These are phyloP conservation scores for Opisthocomus hoazin DNA, from an alignment of 2,113 vertebrate genomes.

Conservation along the genomic window DNA sequence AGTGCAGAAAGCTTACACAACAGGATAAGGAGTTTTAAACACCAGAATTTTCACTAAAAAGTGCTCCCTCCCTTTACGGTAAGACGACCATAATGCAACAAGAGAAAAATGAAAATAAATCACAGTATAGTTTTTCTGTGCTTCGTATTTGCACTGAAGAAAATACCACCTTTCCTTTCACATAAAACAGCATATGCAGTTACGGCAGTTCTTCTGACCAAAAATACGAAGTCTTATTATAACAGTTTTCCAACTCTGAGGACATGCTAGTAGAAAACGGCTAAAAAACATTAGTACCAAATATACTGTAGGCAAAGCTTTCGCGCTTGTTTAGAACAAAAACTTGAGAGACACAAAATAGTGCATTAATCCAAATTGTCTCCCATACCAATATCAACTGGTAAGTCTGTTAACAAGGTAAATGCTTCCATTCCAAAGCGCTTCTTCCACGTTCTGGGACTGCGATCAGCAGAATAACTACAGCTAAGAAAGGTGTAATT, in stretches of 20 bases:
- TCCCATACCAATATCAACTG: fast-evolving
- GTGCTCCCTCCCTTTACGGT: background rate
- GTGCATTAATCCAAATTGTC: background rate
- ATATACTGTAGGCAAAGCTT: background rate
- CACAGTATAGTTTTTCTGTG: background rate
- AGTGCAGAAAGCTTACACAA: background rate
- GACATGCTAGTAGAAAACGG: background rate
- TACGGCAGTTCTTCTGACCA: background rate
- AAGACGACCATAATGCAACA: background rate
- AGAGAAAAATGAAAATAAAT: background rate
- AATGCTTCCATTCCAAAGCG: background rate
- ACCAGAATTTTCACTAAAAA: background rate
- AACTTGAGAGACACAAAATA: background rate
- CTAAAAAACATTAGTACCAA: background rate
- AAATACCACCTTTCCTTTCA: background rate
- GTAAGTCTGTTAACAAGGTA: background rate
- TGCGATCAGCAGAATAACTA: background rate
- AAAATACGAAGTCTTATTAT: background rate
- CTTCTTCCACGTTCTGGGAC: background rate
- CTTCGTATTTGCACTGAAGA: background rate
- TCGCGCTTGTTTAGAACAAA: background rate
- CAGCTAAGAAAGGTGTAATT: background rate
- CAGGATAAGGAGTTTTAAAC: background rate
- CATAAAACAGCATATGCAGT: background rate
- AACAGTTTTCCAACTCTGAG: background rate